Evolutionary conservation across 2,113 vertebrate genomes (phyloP), one percentile per base, ranked within the genome.

Genomic region (Poeciliopsis turrubarensis): DNA sequence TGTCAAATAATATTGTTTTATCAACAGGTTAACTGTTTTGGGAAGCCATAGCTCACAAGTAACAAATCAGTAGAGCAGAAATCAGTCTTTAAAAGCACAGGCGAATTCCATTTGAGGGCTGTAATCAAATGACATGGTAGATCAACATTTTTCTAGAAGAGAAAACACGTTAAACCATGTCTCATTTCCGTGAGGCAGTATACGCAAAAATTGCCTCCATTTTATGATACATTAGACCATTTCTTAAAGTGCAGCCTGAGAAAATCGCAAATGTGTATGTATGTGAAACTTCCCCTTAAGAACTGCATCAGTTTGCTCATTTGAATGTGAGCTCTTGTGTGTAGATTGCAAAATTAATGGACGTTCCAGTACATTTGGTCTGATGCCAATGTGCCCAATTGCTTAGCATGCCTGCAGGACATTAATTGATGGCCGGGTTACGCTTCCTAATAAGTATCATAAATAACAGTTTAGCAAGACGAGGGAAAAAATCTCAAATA

Each of bases 351-450:
- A 81, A 87, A 92, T 91, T 93, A 94, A 93, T 92, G 89, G 91
- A 84, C 76, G 91, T 94, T 94, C 92, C 91, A 89, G 90, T 92
- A 92, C 92, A 92, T 94, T 94, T 93, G 92, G 89, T 92, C 78
- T 71, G 78, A 91, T 76, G 87, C 90, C 91, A 92, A 82, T 86
- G 89, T 87, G 83, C 78, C 89, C 91, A 89, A 92, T 92, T 91
- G 91, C 91, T 90, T 88, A 89, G 91, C 88, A 87, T 90, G 90
- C 88, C 91, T 89, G 88, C 86, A 89, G 90, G 91, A 93, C 92
- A 91, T 91, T 92, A 94, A 94, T 93, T 92, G 92, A 94, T 94
- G 90, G 91, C 91, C 65, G 79, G 92, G 93, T 94, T 93, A 93
- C 78, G 65, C 88, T 92, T 87, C 83, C 89, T 94, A 94, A 94